Percentiles rank a stretch among this genome's conserved stretches.
Conservation (phyloP, 2,888 invertebrate genomes). For the Brachynemurus nebulosus region DNA sequence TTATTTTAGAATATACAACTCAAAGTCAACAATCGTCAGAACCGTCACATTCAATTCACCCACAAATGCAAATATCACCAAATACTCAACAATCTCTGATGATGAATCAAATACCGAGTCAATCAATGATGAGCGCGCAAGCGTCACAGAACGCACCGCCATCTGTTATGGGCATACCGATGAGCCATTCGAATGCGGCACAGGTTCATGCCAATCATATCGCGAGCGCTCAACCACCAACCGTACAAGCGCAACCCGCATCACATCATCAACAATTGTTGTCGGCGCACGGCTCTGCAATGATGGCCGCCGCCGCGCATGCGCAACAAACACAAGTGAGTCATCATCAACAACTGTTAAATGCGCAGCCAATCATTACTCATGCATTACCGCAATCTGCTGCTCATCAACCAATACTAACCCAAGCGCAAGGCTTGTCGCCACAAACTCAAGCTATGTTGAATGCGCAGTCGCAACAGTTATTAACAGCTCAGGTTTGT, state of each 20-base stretch:
- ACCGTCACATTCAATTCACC: conserved; percentile 11
- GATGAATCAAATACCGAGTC: neutral
- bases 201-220: conserved; percentile 24
- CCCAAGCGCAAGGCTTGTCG: conserved; percentile 1
- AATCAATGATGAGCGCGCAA: neutral
- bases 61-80: conserved; percentile 13
- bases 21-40: conserved; percentile 14
- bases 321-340: neutral
- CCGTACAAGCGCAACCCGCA: conserved; percentile 22
- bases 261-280: conserved; percentile 17
- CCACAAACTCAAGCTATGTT: conserved; percentile 3
- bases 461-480: conserved; percentile 1
- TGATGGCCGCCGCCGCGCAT: neutral
- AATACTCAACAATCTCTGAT: conserved; percentile 11
- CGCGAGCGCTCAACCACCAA: conserved; percentile 25
- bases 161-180: neutral
- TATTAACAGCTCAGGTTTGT: conserved; percentile 1
- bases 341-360: conserved; percentile 2
- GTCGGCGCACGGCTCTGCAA: neutral
- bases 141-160: neutral
- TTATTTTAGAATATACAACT: conserved; percentile 10
- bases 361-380: conserved; percentile 4
- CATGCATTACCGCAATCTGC: conserved; percentile 5
- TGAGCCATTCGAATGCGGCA: neutral
- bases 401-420: conserved; percentile 6